A percentile compares a stretch with the other conserved stretches of the same genome.
These are phyloP conservation scores for Doryteuthis pealeii DNA, from an alignment of 1,140 invertebrate species.

Conservation along the genomic window DNA sequence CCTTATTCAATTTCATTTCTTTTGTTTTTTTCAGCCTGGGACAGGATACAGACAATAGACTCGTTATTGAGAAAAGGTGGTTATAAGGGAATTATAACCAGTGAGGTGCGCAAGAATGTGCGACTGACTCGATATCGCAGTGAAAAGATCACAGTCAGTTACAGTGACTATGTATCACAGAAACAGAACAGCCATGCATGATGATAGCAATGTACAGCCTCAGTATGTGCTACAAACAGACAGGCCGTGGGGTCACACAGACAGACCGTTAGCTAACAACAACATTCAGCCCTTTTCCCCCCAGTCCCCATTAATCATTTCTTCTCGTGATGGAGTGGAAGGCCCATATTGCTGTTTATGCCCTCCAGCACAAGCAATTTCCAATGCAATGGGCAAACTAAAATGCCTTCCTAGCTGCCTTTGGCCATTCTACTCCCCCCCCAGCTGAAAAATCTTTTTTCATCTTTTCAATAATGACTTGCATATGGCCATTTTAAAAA, in stretches of 20 bases:
- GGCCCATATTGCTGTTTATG: not conserved
- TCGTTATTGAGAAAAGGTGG: constrained; percentile 95
- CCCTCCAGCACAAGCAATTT: not conserved
- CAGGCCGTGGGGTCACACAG: not conserved
- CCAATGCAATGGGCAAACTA: constrained; percentile 1
- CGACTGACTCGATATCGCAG: constrained; percentile 85
- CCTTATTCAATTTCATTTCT: not conserved
- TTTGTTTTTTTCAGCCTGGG: constrained; percentile 57
- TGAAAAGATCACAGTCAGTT: constrained; percentile 80
- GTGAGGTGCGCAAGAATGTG: constrained; percentile 80
- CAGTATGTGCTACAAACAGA: not conserved
- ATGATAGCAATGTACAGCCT: constrained; percentile 38
- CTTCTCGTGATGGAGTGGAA: too few species aligned
- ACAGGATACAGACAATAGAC: constrained; percentile 89
- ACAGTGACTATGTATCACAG: constrained; percentile 72
- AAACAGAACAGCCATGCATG: constrained; percentile 50
- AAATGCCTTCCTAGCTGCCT: too few species aligned
- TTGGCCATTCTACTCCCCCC: too few species aligned
- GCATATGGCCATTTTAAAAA: too few species aligned
- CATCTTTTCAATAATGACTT: too few species aligned
- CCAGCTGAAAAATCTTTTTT: too few species aligned
- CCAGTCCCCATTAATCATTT: not conserved
- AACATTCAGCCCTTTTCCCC: not conserved
- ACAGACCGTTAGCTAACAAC: too few species aligned
- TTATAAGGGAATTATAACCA: constrained; percentile 88